A percentile compares a stretch with the other conserved stretches of the same genome.
These are phyloP conservation scores for Siniperca undulata DNA, from an alignment of 2,797 vertebrate genomes.

Conservation along the genomic window DNA sequence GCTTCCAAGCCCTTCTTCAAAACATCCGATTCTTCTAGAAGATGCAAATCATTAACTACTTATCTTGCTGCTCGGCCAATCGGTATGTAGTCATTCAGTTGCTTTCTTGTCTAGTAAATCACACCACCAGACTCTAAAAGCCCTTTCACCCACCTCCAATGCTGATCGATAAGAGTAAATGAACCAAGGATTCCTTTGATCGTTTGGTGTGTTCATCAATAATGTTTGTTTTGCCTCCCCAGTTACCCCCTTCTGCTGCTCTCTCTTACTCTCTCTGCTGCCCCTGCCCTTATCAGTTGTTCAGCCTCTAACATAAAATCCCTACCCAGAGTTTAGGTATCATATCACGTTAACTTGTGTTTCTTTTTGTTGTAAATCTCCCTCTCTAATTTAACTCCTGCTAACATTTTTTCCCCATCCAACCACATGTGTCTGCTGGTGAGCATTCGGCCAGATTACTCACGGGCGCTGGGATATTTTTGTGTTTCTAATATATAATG, in stretches of 20 bases:
- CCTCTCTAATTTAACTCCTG: slow-evolving; percentile 5
- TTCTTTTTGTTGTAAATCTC: slow-evolving; percentile 4
- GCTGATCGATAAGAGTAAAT: slow-evolving; percentile 74
- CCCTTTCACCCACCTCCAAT: slow-evolving; percentile 66
- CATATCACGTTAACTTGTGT: background rate
- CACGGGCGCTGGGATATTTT: slow-evolving; percentile 52
- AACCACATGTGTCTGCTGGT: slow-evolving; percentile 50
- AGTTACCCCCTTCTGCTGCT: slow-evolving; percentile 25
- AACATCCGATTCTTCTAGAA: slow-evolving; percentile 61
- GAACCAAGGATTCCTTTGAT: slow-evolving; percentile 71
- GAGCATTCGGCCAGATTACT: slow-evolving; percentile 58
- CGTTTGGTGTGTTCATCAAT: slow-evolving; percentile 71
- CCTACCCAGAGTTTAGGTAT: slow-evolving; percentile 27
- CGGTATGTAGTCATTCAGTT: slow-evolving; percentile 48
- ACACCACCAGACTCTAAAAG: slow-evolving; percentile 69
- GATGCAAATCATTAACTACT: slow-evolving; percentile 82
- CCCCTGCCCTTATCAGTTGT: slow-evolving; percentile 21
- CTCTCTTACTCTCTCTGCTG: slow-evolving; percentile 21
- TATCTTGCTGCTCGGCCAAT: slow-evolving; percentile 72
- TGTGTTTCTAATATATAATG: slow-evolving; percentile 70
- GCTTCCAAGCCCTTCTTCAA: slow-evolving; percentile 52
- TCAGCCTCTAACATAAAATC: slow-evolving; percentile 20
- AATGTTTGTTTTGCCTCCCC: slow-evolving; percentile 57
- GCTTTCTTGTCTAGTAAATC: slow-evolving; percentile 73
- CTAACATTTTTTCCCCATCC: slow-evolving; percentile 9